phyloP scores from a whole-genome alignment of 2,888 invertebrate genomes.

The Sesia bembeciformis region DNA sequence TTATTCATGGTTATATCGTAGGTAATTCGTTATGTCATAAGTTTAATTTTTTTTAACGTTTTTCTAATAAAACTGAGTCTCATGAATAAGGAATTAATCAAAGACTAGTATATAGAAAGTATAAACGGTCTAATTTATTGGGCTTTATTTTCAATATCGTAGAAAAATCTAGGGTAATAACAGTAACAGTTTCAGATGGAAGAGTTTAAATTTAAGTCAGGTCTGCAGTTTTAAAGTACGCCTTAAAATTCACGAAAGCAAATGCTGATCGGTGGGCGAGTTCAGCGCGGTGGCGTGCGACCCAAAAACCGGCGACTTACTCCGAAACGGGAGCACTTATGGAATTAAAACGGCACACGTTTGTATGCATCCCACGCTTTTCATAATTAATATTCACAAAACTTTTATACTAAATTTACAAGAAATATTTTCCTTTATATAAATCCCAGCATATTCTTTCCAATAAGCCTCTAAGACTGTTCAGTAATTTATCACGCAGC shows the following conservation, averaged over 20 bases:
- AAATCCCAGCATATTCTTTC: not conserved
- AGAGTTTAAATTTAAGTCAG: too few relatives aligned
- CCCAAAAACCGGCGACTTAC: not conserved
- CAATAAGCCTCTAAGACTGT: not conserved
- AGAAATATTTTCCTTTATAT: not conserved
- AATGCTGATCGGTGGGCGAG: not conserved
- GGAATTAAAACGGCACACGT: not conserved
- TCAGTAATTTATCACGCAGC: constrained; percentile 2
- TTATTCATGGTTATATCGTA: too few relatives aligned
- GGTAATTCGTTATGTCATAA: too few relatives aligned
- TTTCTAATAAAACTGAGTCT: too few relatives aligned
- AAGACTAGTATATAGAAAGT: too few relatives aligned
- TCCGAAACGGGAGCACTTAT: not conserved
- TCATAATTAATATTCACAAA: not conserved
- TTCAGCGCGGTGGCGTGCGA: not conserved
- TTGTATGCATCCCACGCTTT: not conserved
- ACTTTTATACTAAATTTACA: not conserved
- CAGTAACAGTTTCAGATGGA: too few relatives aligned
- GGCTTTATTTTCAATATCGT: too few relatives aligned
- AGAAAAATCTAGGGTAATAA: too few relatives aligned
- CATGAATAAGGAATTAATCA: too few relatives aligned
- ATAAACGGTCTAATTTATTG: too few relatives aligned
- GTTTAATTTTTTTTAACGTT: too few relatives aligned
- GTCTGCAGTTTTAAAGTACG: too few relatives aligned
- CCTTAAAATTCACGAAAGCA: not conserved